Base-by-base conservation (phyloP, 2,888 invertebrate genomes). In the Cerastis leucographa region DNA sequence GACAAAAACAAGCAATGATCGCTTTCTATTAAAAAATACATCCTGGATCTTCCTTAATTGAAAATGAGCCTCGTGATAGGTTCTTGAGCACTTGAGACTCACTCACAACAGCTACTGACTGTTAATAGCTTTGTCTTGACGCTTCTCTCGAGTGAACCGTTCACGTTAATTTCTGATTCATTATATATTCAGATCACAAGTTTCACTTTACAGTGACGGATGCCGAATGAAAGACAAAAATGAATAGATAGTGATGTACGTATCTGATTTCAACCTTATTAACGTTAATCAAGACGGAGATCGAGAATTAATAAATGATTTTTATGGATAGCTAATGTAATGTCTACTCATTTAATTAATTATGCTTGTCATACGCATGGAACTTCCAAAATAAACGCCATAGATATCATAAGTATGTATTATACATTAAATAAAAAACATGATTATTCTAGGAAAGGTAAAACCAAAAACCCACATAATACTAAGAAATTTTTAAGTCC, bases 1-100 rank as follows among this genome's bases (percentile, higher is more conserved):
- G 42, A 29, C 49, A 29, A 29, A 49, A 79, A 79, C 56, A 49
- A 59, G 79, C 42, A 42, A 49, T 49, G 42, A 59, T 49, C 29
- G 49, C n/a, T 49, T 68, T 59, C 29, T 71, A 71, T 70, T 51
- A 61, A 25, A 22, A 61, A 35, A 71, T 61, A 12, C 44, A 59
- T 80, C 59, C 22, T 25, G 29, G 22, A 35, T 17, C 42, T 22
- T 71, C 42, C 22, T 59, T 49, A 29, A 49, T 68, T 14, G 29
- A 42, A 29, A 29, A 40, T 22, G 71, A 22, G 59, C 0, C 44
- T 35, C 22, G 49, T 44, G 17, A 17, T 9, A 56, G 29, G 22
- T 71, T 79, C 51, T 29, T 25, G 29, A 59, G 14, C 22, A 66
- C 19, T 35, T 22, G 22, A n/a, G 2, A 17, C 35, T 19, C 44